Conservation (phyloP, 2,113 vertebrate genomes). For the Hystrix brachyura region DNA sequence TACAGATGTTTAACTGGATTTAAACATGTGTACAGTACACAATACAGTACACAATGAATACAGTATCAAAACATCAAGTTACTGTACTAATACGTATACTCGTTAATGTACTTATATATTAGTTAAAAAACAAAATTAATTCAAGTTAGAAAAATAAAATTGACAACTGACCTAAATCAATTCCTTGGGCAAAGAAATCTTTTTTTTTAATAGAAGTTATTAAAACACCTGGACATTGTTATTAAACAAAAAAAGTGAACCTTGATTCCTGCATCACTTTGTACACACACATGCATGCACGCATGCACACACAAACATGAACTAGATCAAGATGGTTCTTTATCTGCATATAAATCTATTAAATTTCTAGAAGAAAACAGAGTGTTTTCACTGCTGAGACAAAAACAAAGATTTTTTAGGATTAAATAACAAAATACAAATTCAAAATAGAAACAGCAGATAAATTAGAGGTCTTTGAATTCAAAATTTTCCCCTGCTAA, state of each 20-base stretch:
- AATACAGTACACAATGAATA: background rate
- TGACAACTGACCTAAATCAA: background rate
- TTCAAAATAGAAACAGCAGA: background rate
- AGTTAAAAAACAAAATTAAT: background rate
- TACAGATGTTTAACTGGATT: background rate
- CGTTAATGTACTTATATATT: background rate
- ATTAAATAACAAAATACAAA: background rate
- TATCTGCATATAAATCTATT: background rate
- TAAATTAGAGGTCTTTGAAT: background rate
- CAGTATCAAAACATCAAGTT: background rate
- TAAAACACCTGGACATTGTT: background rate
- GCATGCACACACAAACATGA: background rate
- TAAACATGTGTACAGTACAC: too few relatives aligned
- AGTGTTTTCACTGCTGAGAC: background rate
- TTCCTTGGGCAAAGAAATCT: background rate
- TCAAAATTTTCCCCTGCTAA: background rate
- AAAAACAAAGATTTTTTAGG: background rate
- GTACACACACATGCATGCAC: too few relatives aligned
- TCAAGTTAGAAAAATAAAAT: background rate
- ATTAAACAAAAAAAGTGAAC: too few relatives aligned
- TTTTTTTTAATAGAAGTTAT: background rate
- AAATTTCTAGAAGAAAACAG: background rate
- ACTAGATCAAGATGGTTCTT: background rate
- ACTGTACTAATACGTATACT: too few relatives aligned
- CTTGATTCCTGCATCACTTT: background rate